Base-by-base conservation (phyloP, 2,888 invertebrate genomes). In the Melieria crassipennis region DNA sequence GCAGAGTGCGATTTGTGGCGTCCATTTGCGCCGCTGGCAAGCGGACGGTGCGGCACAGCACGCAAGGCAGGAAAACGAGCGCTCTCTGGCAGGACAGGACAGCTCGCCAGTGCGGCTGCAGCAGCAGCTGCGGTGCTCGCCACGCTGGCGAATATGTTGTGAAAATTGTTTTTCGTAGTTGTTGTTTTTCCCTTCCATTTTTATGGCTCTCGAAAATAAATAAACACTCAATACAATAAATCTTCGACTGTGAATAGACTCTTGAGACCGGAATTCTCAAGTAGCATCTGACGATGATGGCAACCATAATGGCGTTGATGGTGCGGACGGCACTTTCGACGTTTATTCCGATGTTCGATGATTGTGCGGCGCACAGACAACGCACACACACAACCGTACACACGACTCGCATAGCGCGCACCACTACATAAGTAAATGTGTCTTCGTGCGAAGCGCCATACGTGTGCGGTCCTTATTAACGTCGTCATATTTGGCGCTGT, bases 151-250 rank as follows among this genome's bases (percentile, higher is more conserved):
- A 80, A 58, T 30, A 58, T 78, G 50, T 60, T 72, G 61, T 69
- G 58, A 61, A 69, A 69, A 75, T 71, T 74, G 64, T 76, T 70
- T 71, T 70, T 58, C 73, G 65, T 62, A 67, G 69, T 65, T 68
- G 73, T 71, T 72, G 16, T 76, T 74, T 77, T 73, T 78, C 75
- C 52, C 4, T 77, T 75, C 77, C 76, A 79, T 79, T 80, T 81
- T 81, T 82, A 81, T 82, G 82, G 79, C 80, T 79, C 79, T 81
- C 76, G 77, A 81, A 81, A 82, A 82, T 82, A 82, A 82, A 82
- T 82, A 82, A 82, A 82, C 82, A 82, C 82, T 82, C 81, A 80
- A 82, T 81, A 82, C 81, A 82, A 82, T 82, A 82, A 82, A 82
- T 82, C 82, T 82, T 80, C 79, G 77, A 68, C 79, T 76, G 73